Percentiles rank a stretch among this genome's conserved stretches.
Conservation (phyloP, 2,797 vertebrate genomes). For the Schizothorax lantsangensis region DNA sequence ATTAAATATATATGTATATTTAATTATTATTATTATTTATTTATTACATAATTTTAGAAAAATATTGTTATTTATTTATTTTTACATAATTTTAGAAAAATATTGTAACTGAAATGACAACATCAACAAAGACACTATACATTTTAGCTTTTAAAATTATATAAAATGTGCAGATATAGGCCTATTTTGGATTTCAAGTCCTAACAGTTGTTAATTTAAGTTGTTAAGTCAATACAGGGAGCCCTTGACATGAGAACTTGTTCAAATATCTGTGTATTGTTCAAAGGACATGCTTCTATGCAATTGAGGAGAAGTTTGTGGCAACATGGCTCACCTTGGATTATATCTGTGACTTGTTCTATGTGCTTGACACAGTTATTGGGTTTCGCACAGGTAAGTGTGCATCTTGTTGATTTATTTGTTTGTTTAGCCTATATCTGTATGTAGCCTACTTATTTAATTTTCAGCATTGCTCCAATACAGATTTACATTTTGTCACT, state of each 20-base stretch:
- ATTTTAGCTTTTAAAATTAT: not conserved
- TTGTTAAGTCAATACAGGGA: not conserved
- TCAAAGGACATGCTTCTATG: slow-evolving; percentile 84
- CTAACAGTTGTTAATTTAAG: not conserved
- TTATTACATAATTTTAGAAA: not conserved
- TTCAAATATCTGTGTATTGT: slow-evolving; percentile 42
- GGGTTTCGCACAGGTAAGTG: slow-evolving; percentile 83
- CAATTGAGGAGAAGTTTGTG: slow-evolving; percentile 77
- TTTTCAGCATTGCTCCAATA: not conserved
- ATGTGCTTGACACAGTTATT: slow-evolving; percentile 82
- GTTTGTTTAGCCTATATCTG: not conserved
- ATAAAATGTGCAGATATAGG: not conserved
- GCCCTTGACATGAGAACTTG: not conserved
- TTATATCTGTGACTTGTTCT: slow-evolving; percentile 84
- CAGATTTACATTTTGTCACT: not conserved
- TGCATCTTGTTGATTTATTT: not conserved
- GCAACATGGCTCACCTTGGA: slow-evolving; percentile 86
- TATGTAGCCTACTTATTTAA: not conserved
- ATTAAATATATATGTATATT: too few relatives aligned
- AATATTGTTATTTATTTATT: not conserved
- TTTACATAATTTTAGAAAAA: not conserved
- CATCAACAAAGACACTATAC: not conserved
- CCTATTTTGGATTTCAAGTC: not conserved
- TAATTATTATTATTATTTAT: too few relatives aligned
- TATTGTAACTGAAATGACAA: not conserved